Percentiles rank a stretch among this genome's conserved stretches.
Conservation (phyloP, 2,113 vertebrate genomes). For the Diphyllodes magnificus region DNA sequence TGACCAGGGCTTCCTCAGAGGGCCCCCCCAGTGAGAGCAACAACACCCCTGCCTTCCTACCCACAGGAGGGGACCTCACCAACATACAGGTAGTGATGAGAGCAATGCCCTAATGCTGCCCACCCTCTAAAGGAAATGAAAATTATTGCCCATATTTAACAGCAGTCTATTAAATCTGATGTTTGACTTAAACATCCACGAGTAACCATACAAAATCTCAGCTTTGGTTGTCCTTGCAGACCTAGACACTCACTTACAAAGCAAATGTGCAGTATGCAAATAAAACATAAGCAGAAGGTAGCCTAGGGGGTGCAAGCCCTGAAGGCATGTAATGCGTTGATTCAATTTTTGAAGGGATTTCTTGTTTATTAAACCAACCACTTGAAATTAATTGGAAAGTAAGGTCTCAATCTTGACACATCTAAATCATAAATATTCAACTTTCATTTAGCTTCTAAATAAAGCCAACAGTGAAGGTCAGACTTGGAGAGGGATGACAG, state of each 20-base stretch:
- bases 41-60: background rate
- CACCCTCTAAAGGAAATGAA: background rate
- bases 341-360: slow-evolving; percentile 20
- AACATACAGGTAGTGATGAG: fast-evolving
- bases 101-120: background rate
- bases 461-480: background rate
- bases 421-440: slow-evolving; percentile 15
- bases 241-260: background rate
- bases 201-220: background rate
- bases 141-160: background rate
- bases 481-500: background rate
- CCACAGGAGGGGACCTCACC: background rate
- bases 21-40: background rate
- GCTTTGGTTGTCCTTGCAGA: background rate
- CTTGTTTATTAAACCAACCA: slow-evolving; percentile 13
- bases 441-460: background rate
- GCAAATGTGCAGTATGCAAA: background rate
- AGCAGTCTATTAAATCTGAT: background rate
- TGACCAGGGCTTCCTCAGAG: background rate
- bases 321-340: background rate
- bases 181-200: background rate
- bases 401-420: slow-evolving; percentile 13
- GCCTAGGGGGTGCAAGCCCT: background rate
- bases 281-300: slow-evolving; percentile 4
- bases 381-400: slow-evolving; percentile 17